These are phyloP conservation scores for Luffia ferchaultella DNA, from an alignment of 2,888 invertebrate species.

Conservation along the genomic window DNA sequence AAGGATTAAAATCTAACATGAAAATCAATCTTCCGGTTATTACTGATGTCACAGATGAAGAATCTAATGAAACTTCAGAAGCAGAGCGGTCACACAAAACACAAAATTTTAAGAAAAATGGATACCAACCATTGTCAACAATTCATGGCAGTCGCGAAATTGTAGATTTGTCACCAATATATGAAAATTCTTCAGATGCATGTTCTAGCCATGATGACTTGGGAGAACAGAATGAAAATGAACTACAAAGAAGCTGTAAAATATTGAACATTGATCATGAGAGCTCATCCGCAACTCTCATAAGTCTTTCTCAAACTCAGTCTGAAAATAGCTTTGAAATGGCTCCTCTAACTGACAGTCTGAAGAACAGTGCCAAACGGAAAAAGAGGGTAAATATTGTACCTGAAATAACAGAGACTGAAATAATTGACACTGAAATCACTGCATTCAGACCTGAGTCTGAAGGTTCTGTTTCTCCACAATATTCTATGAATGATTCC, in stretches of 20 bases:
- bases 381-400: conserved; percentile 72
- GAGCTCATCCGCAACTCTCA: conserved; percentile 48
- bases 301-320: conserved; percentile 54
- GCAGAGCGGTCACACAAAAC: conserved; percentile 23
- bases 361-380: conserved; percentile 52
- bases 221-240: conserved; percentile 38
- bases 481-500: conserved; percentile 62
- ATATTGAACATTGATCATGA: conserved; percentile 42
- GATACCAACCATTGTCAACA: conserved; percentile 42
- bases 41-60: conserved; percentile 60
- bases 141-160: conserved; percentile 47
- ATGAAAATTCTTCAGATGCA: conserved; percentile 60
- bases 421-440: conserved; percentile 47
- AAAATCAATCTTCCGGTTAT: conserved; percentile 56
- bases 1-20: conserved; percentile 53
- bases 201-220: conserved; percentile 58
- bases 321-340: conserved; percentile 60
- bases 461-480: conserved; percentile 60
- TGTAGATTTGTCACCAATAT: conserved; percentile 56
- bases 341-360: conserved; percentile 48
- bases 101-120: conserved; percentile 37
- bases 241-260: conserved; percentile 39
- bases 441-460: conserved; percentile 45
- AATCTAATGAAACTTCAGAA: conserved; percentile 33
- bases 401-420: conserved; percentile 51